Evolutionary conservation across 2,888 invertebrate species (phyloP).

Genomic region (Hypena proboscidalis): DNA sequence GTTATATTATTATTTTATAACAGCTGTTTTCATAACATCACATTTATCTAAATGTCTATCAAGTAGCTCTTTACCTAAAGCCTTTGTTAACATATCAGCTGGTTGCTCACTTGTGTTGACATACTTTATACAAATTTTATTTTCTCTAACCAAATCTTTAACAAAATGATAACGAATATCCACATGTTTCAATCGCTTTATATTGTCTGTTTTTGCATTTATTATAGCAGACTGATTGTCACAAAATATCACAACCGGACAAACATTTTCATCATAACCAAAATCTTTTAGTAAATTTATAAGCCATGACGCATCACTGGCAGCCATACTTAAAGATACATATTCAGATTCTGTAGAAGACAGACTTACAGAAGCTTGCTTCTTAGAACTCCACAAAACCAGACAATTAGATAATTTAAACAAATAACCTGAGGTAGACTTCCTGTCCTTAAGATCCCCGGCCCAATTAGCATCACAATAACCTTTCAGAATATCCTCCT

Average conservation of each 20-base stretch:
- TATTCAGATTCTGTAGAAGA: slow-evolving; percentile 43
- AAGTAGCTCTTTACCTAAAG: too few species aligned
- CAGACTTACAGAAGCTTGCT: slow-evolving; percentile 35
- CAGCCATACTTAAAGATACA: slow-evolving; percentile 34
- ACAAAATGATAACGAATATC: too few species aligned
- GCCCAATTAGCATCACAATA: neutral
- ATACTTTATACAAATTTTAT: too few species aligned
- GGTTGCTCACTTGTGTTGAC: too few species aligned
- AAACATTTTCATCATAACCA: slow-evolving; percentile 8
- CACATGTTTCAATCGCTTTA: too few species aligned
- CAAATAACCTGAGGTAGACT: neutral
- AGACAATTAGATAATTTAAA: slow-evolving; percentile 17
- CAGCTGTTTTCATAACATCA: too few species aligned
- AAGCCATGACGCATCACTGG: slow-evolving; percentile 22
- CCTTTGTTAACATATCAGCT: too few species aligned
- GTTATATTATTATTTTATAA: too few species aligned
- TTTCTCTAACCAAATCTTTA: too few species aligned
- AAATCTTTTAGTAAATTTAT: slow-evolving; percentile 2
- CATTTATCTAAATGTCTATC: too few species aligned
- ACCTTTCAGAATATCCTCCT: neutral
- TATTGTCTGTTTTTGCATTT: neutral
- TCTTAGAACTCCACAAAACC: slow-evolving; percentile 34
- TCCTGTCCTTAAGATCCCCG: neutral
- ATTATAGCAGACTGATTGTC: slow-evolving; percentile 10
- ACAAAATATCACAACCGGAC: slow-evolving; percentile 8